Conservation (phyloP, 2,888 invertebrate species). For the Lymantria dispar region DNA sequence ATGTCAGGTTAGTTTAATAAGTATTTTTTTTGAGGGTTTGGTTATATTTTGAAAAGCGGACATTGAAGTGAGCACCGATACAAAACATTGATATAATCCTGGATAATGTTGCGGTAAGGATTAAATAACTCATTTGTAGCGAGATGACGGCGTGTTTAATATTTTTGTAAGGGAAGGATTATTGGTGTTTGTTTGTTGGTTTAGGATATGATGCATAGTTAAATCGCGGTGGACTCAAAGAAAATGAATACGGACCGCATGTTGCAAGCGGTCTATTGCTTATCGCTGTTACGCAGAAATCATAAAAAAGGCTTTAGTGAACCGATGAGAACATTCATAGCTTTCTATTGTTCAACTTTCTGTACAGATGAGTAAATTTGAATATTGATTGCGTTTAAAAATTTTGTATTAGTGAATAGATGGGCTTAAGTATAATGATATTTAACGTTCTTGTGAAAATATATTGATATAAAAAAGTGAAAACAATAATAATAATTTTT, state of each 20-base stretch:
- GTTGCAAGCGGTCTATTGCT: constrained; percentile 28
- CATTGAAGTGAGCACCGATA: constrained; percentile 59
- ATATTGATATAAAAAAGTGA: too few species aligned
- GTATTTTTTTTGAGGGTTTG: constrained; percentile 36
- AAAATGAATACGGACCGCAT: constrained; percentile 34
- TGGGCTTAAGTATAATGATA: too few species aligned
- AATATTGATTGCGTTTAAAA: constrained; percentile 12
- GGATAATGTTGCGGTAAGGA: constrained; percentile 65
- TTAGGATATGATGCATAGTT: constrained; percentile 45
- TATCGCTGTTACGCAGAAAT: constrained; percentile 61
- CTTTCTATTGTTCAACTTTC: constrained; percentile 37
- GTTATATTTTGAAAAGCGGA: constrained; percentile 52
- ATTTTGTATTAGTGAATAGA: neutral
- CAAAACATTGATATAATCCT: constrained; percentile 71
- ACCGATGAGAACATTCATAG: constrained; percentile 34
- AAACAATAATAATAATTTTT: too few species aligned
- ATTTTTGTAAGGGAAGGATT: constrained; percentile 70
- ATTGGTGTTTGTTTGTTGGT: constrained; percentile 62
- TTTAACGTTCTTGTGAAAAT: too few species aligned
- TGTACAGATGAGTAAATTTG: constrained; percentile 24
- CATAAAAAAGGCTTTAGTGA: constrained; percentile 42
- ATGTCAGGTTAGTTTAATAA: constrained; percentile 25
- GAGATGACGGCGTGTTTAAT: constrained; percentile 65
- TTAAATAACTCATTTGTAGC: constrained; percentile 70
- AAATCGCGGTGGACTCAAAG: constrained; percentile 45